phyloP scores from a whole-genome alignment of 2,888 invertebrate genomes.

The Torymus texanus region DNA sequence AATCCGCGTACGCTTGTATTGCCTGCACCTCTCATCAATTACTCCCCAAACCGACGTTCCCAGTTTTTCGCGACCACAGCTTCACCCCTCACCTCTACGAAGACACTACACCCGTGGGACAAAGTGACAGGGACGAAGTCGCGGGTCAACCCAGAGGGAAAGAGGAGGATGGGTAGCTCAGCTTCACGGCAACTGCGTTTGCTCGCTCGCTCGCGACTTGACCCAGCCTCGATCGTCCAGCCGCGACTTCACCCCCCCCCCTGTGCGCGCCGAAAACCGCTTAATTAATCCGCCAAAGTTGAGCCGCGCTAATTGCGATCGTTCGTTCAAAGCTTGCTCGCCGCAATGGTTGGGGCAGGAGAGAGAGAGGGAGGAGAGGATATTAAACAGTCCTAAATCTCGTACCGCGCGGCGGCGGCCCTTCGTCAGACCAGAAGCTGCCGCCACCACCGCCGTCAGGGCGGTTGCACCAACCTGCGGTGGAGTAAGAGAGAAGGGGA shows the following conservation, averaged over 20 bases:
- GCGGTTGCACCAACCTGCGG: too few species aligned
- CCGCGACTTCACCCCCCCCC: constrained; percentile 13
- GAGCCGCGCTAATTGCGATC: constrained; percentile 65
- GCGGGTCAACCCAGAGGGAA: neutral
- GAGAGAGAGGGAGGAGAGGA: constrained; percentile 27
- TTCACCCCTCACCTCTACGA: too few species aligned
- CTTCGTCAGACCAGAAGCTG: constrained; percentile 4
- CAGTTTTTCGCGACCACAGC: too few species aligned
- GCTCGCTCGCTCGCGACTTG: constrained; percentile 28
- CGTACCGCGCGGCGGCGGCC: neutral
- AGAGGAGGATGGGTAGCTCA: neutral
- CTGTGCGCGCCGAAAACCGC: constrained; percentile 57
- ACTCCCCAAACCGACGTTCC: too few species aligned
- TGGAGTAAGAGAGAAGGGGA: neutral
- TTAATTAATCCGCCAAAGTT: constrained; percentile 67
- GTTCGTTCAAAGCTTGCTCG: constrained; percentile 49
- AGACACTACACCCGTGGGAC: neutral
- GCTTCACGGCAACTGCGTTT: constrained; percentile 16
- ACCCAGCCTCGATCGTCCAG: constrained; percentile 13
- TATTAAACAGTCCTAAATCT: constrained; percentile 53
- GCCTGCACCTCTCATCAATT: too few species aligned
- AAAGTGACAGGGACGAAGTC: neutral
- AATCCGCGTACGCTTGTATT: too few species aligned
- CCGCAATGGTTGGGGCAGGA: neutral
- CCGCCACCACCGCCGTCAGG: neutral